Percentiles rank a stretch among this genome's conserved stretches.
Evolutionary conservation across 2,113 vertebrate genomes (phyloP).

Genomic region (Ramphastos sulfuratus): DNA sequence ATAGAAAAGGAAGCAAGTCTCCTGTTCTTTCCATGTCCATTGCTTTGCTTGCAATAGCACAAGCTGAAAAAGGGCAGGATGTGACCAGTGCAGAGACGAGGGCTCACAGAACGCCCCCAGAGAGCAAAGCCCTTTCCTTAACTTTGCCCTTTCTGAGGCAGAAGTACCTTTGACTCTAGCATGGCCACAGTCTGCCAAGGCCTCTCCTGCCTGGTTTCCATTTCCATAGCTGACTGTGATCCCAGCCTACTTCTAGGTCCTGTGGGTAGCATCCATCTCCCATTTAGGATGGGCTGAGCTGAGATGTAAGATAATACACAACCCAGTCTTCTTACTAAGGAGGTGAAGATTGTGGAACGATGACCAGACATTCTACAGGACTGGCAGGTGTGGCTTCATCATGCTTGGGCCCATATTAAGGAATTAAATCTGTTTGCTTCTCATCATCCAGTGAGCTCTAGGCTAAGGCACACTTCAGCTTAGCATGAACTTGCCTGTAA

Average conservation of each 20-base stretch:
- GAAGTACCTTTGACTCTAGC: neutral
- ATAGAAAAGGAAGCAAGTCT: neutral
- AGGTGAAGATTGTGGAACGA: neutral
- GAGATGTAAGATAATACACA: neutral
- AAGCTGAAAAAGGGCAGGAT: neutral
- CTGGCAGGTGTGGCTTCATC: neutral
- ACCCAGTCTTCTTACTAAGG: neutral
- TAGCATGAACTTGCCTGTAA: neutral
- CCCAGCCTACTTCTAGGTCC: neutral
- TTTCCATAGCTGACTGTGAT: neutral
- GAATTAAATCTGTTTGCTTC: neutral
- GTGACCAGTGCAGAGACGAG: neutral
- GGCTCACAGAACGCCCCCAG: neutral
- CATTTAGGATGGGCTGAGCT: neutral
- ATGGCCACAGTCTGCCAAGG: neutral
- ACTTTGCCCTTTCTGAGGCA: neutral
- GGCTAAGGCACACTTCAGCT: neutral
- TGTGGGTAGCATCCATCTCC: neutral
- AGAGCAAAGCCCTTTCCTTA: neutral
- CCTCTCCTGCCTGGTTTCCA: neutral
- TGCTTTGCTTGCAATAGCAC: neutral
- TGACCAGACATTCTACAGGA: neutral
- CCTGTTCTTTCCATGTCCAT: neutral
- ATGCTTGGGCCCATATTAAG: neutral
- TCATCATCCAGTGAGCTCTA: neutral